phyloP scores from a whole-genome alignment of 2,797 vertebrate genomes.

The Bucorvus abyssinicus region DNA sequence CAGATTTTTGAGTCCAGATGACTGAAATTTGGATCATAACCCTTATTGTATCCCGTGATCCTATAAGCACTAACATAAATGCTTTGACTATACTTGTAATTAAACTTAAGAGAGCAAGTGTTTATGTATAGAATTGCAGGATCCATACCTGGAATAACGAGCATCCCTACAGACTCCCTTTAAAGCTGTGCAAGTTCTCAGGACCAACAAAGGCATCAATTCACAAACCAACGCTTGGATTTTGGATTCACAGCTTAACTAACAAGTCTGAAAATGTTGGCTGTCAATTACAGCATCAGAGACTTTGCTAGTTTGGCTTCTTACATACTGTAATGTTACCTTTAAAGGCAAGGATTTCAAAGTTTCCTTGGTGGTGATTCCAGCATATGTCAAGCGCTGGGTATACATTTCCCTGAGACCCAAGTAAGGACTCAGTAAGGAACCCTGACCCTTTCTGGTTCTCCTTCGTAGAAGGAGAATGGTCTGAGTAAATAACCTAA shows the following conservation, averaged over 20 bases:
- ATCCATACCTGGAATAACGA: background rate
- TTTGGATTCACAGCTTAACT: background rate
- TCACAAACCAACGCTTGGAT: background rate
- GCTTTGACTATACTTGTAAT: background rate
- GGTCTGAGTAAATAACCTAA: background rate
- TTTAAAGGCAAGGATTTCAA: background rate
- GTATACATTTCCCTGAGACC: background rate
- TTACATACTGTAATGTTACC: background rate
- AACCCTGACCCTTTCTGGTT: background rate
- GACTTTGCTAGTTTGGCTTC: background rate
- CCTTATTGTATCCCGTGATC: accelerated
- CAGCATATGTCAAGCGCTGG: background rate
- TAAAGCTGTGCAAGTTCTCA: background rate
- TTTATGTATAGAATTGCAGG: background rate
- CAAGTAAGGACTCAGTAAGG: background rate
- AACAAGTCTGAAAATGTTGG: background rate
- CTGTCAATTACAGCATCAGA: background rate
- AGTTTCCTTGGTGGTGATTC: background rate
- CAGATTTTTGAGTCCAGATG: background rate
- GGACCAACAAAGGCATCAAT: background rate
- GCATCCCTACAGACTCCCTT: background rate
- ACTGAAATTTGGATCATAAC: background rate
- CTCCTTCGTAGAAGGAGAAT: background rate
- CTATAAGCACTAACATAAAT: background rate
- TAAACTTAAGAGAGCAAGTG: background rate